Conservation (phyloP, 2,113 vertebrate genomes). For the Apodemus sylvaticus region DNA sequence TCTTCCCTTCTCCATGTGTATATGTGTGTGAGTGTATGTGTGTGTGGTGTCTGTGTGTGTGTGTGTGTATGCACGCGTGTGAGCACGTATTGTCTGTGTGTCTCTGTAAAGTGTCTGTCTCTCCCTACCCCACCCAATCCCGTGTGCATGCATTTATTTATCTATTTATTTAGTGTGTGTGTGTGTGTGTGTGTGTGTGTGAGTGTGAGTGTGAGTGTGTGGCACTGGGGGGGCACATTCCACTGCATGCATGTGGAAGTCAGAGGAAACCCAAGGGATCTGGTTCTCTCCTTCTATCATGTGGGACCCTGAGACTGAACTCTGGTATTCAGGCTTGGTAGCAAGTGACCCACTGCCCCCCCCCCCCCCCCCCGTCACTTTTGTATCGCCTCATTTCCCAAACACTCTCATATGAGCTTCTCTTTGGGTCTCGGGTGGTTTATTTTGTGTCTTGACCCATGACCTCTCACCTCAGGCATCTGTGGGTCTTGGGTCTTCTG, state of each 20-base stretch:
- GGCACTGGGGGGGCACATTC: no score
- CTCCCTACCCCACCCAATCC: no score
- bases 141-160: no score
- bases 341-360: background rate
- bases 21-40: no score
- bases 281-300: background rate
- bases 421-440: background rate
- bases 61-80: no score
- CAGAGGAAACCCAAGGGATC: background rate
- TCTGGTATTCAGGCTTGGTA: background rate
- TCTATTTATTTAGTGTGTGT: background rate
- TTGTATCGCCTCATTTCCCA: background rate
- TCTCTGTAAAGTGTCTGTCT: no score
- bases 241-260: background rate
- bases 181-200: background rate
- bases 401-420: background rate
- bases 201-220: background rate
- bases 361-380: background rate
- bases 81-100: no score
- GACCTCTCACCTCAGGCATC: background rate
- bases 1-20: no score
- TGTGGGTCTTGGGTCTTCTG: background rate
- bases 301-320: background rate
- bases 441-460: background rate
- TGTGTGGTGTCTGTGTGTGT: no score